Base-by-base conservation (phyloP, 2,113 vertebrate species). In the Alethe diademata region DNA sequence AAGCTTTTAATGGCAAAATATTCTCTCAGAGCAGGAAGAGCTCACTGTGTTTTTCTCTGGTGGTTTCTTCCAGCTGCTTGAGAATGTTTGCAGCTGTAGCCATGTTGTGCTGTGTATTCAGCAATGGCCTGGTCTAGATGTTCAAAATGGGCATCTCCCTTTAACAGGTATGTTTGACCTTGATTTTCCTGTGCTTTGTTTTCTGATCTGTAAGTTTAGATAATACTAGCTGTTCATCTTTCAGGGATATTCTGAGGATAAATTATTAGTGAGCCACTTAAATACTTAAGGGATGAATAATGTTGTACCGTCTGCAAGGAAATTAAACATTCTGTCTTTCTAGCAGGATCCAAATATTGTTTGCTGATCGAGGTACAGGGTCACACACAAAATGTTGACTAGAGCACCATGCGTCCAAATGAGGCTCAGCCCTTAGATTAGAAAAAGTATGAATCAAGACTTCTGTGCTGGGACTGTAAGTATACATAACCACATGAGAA, bases 251-350 rank as follows among this genome's bases (percentile, higher is more conserved):
- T 58, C 84, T 85, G 87, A 82, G 81, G 51, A 92, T 95, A 88
- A 96, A 96, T 95, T 96, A 96, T 95, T 96, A 96, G 90, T 74
- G 85, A 94, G 83, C 72, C 74, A 64, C 85, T 96, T 90, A 93
- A 88, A 72, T 96, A 79, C 88, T 94, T 96, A 96, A 62, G 88
- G 85, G 92, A 94, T 96, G 90, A 97, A 67, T 90, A 88, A 95
- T 95, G 85, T 56, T 79, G 71, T 70, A 36, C 60, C 16, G 47
- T 90, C 78, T 79, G 79, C 79, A 88, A 96, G 88, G 87, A 94
- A 94, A 95, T 96, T 71, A 95, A 95, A 79, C 88, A 92, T 95
- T 95, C 92, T 67, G 84, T 93, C 85, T 96, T 93, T 92, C 75
- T 66, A 78, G 71, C 83, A 80, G 82, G 43, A 86, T 95, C 78